Evolutionary conservation across 2,888 invertebrate species (phyloP).

Genomic region (Alitta virens): DNA sequence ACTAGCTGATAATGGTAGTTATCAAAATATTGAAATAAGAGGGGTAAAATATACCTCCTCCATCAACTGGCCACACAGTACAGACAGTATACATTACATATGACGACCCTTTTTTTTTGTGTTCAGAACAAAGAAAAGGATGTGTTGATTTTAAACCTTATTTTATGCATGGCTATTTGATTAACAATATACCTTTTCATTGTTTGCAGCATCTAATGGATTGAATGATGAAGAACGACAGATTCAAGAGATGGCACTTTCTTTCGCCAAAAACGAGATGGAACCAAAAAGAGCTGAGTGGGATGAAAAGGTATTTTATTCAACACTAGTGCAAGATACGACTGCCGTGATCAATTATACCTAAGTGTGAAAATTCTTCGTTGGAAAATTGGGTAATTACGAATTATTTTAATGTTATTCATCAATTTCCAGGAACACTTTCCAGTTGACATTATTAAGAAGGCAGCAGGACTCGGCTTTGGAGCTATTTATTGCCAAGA

Average conservation of each 20-base stretch:
- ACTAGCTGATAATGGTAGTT: too few species aligned
- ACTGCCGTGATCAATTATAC: too few species aligned
- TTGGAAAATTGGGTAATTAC: not conserved
- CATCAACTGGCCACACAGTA: too few species aligned
- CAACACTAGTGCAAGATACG: too few species aligned
- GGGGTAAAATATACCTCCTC: too few species aligned
- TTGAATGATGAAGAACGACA: slow-evolving; percentile 60
- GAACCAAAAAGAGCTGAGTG: slow-evolving; percentile 62
- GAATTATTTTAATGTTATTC: not conserved
- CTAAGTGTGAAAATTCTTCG: not conserved
- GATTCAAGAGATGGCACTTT: slow-evolving; percentile 60
- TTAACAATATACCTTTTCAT: not conserved
- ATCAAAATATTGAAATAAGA: too few species aligned
- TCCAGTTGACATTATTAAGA: slow-evolving; percentile 60
- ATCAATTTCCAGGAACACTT: slow-evolving; percentile 58
- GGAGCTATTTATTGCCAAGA: slow-evolving; percentile 62
- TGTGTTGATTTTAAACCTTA: too few species aligned
- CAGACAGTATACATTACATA: too few species aligned
- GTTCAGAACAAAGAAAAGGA: too few species aligned
- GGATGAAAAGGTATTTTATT: slow-evolving; percentile 62
- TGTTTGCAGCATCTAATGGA: slow-evolving; percentile 55
- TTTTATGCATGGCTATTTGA: too few species aligned
- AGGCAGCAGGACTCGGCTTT: slow-evolving; percentile 62
- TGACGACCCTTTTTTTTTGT: too few species aligned
- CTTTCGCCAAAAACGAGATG: slow-evolving; percentile 63